Evolutionary conservation across 2,113 vertebrate genomes (phyloP).

Genomic region (Thunnus thynnus): DNA sequence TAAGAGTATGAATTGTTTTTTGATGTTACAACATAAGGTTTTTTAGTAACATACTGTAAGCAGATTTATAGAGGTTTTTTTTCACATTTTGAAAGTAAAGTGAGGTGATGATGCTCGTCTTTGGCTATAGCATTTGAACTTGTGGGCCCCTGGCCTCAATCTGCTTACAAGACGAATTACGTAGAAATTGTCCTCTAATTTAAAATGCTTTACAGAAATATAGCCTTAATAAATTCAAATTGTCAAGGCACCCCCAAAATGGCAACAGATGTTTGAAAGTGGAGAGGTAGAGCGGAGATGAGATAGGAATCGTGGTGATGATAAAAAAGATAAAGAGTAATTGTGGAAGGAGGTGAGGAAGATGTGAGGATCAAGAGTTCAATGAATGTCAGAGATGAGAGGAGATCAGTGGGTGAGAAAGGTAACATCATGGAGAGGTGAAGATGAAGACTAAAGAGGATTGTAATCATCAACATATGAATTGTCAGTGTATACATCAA

Average conservation of each 20-base stretch:
- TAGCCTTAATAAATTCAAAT: slow-evolving; percentile 36
- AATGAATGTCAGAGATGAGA: background rate
- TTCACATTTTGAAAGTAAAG: no score
- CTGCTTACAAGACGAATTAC: background rate
- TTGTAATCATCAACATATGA: background rate
- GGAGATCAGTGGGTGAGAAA: background rate
- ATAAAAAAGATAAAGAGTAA: slow-evolving; percentile 8
- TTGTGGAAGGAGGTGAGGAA: slow-evolving; percentile 1
- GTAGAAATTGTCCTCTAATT: background rate
- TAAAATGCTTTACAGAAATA: slow-evolving; percentile 9
- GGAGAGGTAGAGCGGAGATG: background rate
- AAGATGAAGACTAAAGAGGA: background rate
- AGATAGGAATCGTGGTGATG: slow-evolving; percentile 15
- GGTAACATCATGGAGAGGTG: no score
- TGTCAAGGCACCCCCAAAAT: slow-evolving; percentile 4
- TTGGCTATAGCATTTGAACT: slow-evolving; percentile 4
- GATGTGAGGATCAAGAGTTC: background rate
- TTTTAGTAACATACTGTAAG: no score
- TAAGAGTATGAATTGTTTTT: no score
- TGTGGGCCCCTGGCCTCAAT: background rate
- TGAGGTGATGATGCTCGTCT: no score
- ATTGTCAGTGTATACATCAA: background rate
- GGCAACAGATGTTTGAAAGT: slow-evolving; percentile 38
- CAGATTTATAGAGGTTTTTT: no score
- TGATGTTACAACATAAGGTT: no score